A percentile compares a stretch with the other conserved stretches of the same genome.
Conservation (phyloP, 2,888 invertebrate genomes). For the Geotrupes spiniger region DNA sequence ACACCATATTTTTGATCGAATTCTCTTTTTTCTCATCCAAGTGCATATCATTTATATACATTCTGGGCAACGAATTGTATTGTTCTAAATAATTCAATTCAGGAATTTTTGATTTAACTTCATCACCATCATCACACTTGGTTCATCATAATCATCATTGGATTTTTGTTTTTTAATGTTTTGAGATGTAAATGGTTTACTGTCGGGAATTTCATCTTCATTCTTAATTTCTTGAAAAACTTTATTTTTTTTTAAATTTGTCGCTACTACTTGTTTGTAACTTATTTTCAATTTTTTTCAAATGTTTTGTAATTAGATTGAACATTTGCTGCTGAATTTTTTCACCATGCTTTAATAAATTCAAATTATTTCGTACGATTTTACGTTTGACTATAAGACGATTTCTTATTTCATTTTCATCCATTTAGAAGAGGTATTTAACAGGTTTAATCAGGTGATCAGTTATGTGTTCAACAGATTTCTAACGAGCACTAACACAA, state of each 20-base stretch:
- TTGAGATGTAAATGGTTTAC: not conserved
- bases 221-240: constrained; percentile 1
- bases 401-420: not conserved
- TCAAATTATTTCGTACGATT: constrained; percentile 1
- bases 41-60: constrained; percentile 13
- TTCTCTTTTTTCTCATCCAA: constrained; percentile 12
- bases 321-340: constrained; percentile 5
- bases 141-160: constrained; percentile 1
- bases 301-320: constrained; percentile 1
- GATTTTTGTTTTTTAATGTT: not conserved
- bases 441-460: no score
- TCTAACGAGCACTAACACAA: not conserved
- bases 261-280: not conserved
- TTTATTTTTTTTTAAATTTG: no score
- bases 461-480: no score
- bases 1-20: constrained; percentile 25
- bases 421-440: no score
- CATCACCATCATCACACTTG: constrained; percentile 2
- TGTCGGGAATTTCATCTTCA: not conserved
- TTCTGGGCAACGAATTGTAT: constrained; percentile 21
- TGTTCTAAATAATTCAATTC: constrained; percentile 11
- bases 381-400: not conserved
- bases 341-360: constrained; percentile 10
- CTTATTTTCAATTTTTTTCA: not conserved
- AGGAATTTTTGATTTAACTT: not conserved